Base-by-base conservation (phyloP, 1,140 invertebrate species). In the Metaphire vulgaris region DNA sequence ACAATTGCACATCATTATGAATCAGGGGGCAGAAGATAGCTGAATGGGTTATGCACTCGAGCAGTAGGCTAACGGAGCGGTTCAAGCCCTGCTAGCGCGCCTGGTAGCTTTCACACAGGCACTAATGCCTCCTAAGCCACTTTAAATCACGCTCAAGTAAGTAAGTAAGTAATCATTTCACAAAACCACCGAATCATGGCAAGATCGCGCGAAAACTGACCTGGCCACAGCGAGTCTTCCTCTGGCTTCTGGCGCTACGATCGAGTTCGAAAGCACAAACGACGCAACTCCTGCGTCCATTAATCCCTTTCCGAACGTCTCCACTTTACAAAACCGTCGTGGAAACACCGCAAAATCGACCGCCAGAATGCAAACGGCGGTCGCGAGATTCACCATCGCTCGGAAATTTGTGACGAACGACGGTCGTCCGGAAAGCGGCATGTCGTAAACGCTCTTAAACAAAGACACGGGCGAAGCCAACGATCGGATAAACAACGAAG, bases 241-340 rank as follows among this genome's bases (percentile, higher is more conserved):
- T 73, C 82, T 81, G 34, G 88, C 85, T 81, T 89, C 88, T 0
- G 88, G 90, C 21, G 90, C 89, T 0, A 94, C 91, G 68, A 96
- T 87, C 0, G 91, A 94, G 90, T 95, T 95, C 12, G 91, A 88
- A n/a, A 94, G 87, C 21, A 97, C 88, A 88, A 93, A 98, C 34
- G 93, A 83, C 0, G 94, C 96, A 16, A 98, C 96, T 30, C 96
- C 96, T 64, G 91, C 89, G 83, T 99, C 97, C 97, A 99, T 99
- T 26, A 96, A 83, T 82, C 94, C 92, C 80, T 91, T 93, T 0
- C 97, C 96, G 88, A 89, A 95, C 0, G 83, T 89, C 83, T 93
- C 91, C 14, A 93, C 95, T 87, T 99, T 98, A 0, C 91, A 92
- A 85, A 93, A 82, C 68, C 90, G 87, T 65, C 91, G 85, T 0